Evolutionary conservation across 2,113 vertebrate genomes (phyloP).

Genomic region (Trichomycterus rosablanca): DNA sequence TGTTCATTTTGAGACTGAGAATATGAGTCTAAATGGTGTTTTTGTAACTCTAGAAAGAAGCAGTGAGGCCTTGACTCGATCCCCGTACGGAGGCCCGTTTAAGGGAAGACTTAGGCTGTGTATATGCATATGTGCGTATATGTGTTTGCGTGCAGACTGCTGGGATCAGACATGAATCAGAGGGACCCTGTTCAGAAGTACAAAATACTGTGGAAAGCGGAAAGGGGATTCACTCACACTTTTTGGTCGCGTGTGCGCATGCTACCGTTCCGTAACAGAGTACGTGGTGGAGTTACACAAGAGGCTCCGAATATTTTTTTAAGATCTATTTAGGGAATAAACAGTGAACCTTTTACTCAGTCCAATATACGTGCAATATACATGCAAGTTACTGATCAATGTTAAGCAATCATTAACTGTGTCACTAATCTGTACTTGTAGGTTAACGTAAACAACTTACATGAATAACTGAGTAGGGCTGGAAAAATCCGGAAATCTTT

Average conservation of each 20-base stretch:
- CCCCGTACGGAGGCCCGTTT: slow-evolving; percentile 39
- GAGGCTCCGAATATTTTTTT: neutral
- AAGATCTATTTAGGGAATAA: neutral
- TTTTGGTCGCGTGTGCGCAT: neutral
- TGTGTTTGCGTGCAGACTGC: slow-evolving; percentile 31
- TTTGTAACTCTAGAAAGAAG: slow-evolving; percentile 48
- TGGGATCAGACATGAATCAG: slow-evolving; percentile 40
- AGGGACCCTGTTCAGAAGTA: slow-evolving; percentile 41
- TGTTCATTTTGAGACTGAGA: slow-evolving; percentile 33
- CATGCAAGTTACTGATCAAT: neutral
- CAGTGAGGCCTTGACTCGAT: slow-evolving; percentile 46
- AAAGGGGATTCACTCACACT: slow-evolving; percentile 32
- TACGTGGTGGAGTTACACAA: slow-evolving; percentile 2
- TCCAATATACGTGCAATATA: neutral
- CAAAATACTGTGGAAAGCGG: slow-evolving; percentile 33
- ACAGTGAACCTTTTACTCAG: neutral
- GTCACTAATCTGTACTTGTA: neutral
- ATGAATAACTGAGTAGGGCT: neutral
- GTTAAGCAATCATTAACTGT: neutral
- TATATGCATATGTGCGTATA: slow-evolving; percentile 32
- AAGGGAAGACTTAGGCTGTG: slow-evolving; percentile 34
- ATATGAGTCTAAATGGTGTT: slow-evolving; percentile 34
- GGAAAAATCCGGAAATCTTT: neutral
- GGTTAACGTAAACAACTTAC: neutral
- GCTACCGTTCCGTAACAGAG: slow-evolving; percentile 27